Percentiles rank a stretch among this genome's conserved stretches.
These are phyloP conservation scores for Ceratosolen solmsi DNA, from an alignment of 1,140 invertebrate species.

Conservation along the genomic window DNA sequence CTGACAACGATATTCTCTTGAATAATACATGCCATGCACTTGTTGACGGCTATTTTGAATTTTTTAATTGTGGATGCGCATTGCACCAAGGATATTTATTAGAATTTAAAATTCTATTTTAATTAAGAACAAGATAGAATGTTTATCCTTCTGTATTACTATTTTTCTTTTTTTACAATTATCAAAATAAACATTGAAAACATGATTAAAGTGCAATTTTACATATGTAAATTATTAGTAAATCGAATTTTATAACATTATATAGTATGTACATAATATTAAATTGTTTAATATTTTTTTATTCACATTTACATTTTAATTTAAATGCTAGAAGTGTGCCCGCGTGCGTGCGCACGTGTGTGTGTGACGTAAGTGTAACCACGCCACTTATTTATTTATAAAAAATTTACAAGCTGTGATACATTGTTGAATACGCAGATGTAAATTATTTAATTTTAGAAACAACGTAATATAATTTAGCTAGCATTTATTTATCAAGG, in stretches of 20 bases:
- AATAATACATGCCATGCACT: not conserved
- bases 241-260: not conserved
- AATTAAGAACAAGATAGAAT: too few species aligned
- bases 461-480: not conserved
- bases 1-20: not conserved
- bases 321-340: not conserved
- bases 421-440: not conserved
- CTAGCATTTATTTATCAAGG: not conserved
- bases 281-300: not conserved
- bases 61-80: not conserved
- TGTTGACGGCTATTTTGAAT: not conserved
- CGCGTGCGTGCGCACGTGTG: too few species aligned
- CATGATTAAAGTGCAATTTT: too few species aligned
- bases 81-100: not conserved
- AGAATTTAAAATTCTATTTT: conserved; percentile 6
- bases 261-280: not conserved
- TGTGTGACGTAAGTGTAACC: too few species aligned
- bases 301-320: not conserved
- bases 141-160: too few species aligned
- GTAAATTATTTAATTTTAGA: conserved; percentile 12
- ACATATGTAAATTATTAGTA: not conserved
- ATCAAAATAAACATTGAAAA: too few species aligned
- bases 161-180: too few species aligned
- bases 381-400: too few species aligned
- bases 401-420: not conserved